phyloP scores from a whole-genome alignment of 2,888 invertebrate genomes.

The Plusia festucae region DNA sequence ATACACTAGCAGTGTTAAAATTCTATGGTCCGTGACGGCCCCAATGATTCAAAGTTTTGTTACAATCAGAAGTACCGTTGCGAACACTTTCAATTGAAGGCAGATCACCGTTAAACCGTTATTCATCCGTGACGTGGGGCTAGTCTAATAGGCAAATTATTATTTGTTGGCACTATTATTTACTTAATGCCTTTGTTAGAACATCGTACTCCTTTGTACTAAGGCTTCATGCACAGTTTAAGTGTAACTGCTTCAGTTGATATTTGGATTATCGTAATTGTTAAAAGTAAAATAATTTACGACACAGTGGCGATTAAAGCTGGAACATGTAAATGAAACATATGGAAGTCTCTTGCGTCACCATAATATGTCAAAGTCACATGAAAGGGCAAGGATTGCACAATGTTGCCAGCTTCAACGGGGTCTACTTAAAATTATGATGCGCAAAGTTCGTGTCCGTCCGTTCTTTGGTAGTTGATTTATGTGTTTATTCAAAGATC shows the following conservation, averaged over 20 bases:
- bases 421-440: conserved; percentile 49
- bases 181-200: conserved; percentile 42
- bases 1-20: conserved; percentile 28
- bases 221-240: conserved; percentile 16
- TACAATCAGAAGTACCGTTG: conserved; percentile 81
- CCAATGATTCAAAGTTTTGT: conserved; percentile 73
- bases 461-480: conserved; percentile 15
- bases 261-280: conserved; percentile 27
- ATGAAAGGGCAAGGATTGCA: conserved; percentile 75
- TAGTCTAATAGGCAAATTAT: conserved; percentile 56
- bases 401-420: conserved; percentile 63
- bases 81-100: conserved; percentile 74
- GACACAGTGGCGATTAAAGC: conserved; percentile 6
- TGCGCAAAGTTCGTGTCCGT: conserved; percentile 26
- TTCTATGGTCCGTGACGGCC: conserved; percentile 66
- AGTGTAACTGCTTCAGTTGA: conserved; percentile 9
- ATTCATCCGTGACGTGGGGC: conserved; percentile 58
- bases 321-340: conserved; percentile 56
- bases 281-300: conserved; percentile 24
- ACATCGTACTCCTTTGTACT: conserved; percentile 8
- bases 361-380: conserved; percentile 79
- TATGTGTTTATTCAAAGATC: conserved; percentile 13
- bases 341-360: conserved; percentile 69
- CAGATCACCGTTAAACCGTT: conserved; percentile 58
- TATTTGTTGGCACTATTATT: conserved; percentile 50